Percentiles rank a stretch among this genome's conserved stretches.
Evolutionary conservation across 2,113 vertebrate genomes (phyloP).

Genomic region (Chionis minor): DNA sequence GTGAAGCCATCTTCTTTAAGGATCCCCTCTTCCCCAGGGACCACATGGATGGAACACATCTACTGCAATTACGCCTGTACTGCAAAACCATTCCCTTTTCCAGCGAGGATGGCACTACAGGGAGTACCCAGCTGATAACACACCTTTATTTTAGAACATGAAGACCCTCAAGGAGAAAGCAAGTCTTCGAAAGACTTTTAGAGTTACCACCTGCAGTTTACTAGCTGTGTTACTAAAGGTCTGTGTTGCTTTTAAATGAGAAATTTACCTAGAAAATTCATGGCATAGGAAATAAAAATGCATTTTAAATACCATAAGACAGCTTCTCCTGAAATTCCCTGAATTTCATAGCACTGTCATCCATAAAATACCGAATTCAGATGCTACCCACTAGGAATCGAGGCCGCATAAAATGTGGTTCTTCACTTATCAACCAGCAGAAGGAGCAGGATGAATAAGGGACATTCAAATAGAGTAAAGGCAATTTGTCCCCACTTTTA

Average conservation of each 20-base stretch:
- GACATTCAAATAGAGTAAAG: neutral
- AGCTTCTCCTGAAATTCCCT: neutral
- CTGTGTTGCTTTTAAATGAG: neutral
- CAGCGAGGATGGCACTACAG: fast-evolving
- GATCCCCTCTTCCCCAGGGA: neutral
- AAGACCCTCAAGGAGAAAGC: neutral
- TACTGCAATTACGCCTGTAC: neutral
- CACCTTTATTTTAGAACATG: neutral
- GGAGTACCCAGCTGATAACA: neutral
- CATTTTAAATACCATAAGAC: neutral
- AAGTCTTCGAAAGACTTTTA: neutral
- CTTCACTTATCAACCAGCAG: constrained; percentile 21
- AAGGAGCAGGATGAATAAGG: constrained; percentile 2
- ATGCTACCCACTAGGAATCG: neutral
- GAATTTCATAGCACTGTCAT: neutral
- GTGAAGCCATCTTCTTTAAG: neutral
- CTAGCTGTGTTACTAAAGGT: neutral
- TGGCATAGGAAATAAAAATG: fast-evolving
- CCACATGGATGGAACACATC: fast-evolving
- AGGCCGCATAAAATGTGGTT: no score
- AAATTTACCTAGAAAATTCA: neutral
- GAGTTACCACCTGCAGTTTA: neutral
- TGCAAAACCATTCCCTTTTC: neutral
- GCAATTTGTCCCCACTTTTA: neutral
- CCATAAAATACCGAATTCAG: fast-evolving